These are phyloP conservation scores for Sebastes itinus DNA, from an alignment of 2,797 vertebrate genomes.

Conservation along the genomic window DNA sequence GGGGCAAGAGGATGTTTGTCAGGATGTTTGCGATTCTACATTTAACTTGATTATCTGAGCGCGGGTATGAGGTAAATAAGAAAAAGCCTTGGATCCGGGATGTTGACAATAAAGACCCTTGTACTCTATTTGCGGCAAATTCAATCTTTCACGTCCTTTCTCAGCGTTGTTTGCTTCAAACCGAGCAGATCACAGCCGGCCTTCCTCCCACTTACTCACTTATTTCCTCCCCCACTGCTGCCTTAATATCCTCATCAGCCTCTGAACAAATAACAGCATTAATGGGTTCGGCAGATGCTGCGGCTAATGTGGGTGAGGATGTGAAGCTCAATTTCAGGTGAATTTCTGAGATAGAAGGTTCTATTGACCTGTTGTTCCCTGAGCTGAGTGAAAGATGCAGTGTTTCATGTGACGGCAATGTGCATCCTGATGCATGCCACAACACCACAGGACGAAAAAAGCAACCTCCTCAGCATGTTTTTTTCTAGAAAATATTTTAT, in stretches of 20 bases:
- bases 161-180: conserved; percentile 8
- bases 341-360: neutral
- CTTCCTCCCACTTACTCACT: conserved; percentile 41
- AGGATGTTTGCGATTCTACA: conserved; percentile 19
- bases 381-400: neutral
- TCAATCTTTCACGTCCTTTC: conserved; percentile 23
- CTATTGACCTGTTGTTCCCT: neutral
- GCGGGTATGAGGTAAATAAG: conserved; percentile 21
- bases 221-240: conserved; percentile 38
- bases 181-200: conserved; percentile 22
- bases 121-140: conserved; percentile 30
- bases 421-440: neutral
- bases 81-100: conserved; percentile 9
- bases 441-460: neutral
- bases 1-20: neutral
- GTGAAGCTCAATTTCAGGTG: neutral
- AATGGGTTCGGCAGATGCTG: conserved; percentile 13
- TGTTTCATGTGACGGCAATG: neutral
- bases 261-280: conserved; percentile 31
- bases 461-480: neutral
- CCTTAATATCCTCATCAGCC: conserved; percentile 49
- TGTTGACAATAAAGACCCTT: conserved; percentile 22
- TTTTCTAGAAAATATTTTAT: neutral
- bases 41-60: conserved; percentile 18
- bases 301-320: neutral